Conservation (phyloP, 2,797 vertebrate species). For the Rhinophrynus dorsalis region DNA sequence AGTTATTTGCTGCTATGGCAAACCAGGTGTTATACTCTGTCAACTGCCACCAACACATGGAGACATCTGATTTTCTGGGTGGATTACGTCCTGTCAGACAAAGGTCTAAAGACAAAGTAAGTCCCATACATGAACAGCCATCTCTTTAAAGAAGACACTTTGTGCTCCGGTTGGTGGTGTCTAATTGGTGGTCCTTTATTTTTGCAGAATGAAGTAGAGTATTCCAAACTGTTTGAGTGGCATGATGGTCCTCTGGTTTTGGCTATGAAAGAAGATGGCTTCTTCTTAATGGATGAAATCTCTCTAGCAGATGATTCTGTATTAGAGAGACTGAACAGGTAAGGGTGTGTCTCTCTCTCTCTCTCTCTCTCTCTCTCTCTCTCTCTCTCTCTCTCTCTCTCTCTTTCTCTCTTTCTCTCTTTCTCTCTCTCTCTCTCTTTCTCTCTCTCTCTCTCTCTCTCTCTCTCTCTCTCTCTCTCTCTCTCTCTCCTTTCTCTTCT, state of each 20-base stretch:
- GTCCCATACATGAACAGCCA: not conserved
- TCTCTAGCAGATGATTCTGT: conserved; percentile 96
- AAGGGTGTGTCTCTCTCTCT: no score
- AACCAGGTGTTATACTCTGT: conserved; percentile 82
- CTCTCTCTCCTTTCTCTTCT: no score
- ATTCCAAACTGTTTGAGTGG: conserved; percentile 88
- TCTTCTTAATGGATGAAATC: conserved; percentile 96
- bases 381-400: no score
- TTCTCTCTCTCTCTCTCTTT: no score
- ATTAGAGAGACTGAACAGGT: conserved; percentile 97
- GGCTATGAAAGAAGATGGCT: conserved; percentile 86
- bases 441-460: no score
- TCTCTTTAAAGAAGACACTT: no score
- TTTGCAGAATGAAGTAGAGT: conserved; percentile 71
- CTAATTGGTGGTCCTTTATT: no score
- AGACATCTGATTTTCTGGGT: conserved; percentile 93
- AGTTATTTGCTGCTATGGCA: conserved; percentile 85
- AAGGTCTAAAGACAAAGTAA: conserved; percentile 77
- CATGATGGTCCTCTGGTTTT: conserved; percentile 89
- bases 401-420: no score
- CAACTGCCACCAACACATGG: conserved; percentile 96
- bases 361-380: no score
- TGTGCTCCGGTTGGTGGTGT: no score
- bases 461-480: no score
- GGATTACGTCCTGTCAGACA: conserved; percentile 87